Evolutionary conservation across 2,797 vertebrate species (phyloP), one percentile per base, ranked within the genome.

Genomic region (Gambusia yucatana): DNA sequence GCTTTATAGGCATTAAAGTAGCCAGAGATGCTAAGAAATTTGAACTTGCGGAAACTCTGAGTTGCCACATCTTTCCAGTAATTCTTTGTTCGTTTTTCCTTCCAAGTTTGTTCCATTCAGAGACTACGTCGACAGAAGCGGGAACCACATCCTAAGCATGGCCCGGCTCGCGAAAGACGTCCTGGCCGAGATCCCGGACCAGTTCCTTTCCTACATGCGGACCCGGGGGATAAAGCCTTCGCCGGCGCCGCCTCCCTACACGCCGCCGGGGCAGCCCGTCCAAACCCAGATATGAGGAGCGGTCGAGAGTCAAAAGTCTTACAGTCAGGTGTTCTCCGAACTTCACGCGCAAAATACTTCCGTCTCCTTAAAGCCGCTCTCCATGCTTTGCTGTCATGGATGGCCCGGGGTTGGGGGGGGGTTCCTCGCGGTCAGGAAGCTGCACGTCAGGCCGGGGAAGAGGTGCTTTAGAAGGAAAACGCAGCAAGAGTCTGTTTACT

Each of bases 141-240:
- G 98, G 76, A 98, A 98, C 94, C 97, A 99, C 79, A 93, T 99
- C 76, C 86, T 99, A 63, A 99, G 98, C 94, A 99, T 99, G 98
- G 98, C 98, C 44, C 96, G 98, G 44, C 93, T 99, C 70, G 98
- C 98, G 67, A 99, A 99, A 86, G 98, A 99, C 46, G 98, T 99
- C 44, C 86, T 99, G 82, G 98, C 98, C 0, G 98, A 99, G 93
- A 97, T 99, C 82, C 98, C 98, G 0, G 98, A 99, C 91, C 98
- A 99, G 93, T 99, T 99, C 89, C 96, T 99, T 5, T 98, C 98
- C 85, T 99, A 99, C 92, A 99, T 99, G 98, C 96, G 96, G 87
- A 97, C 97, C 94, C 96, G 97, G 33, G 98, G 98, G 91, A 97
- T 99, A 95, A 99, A 98, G 93, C 98, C 98, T 3, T 96, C 94